Evolutionary conservation across 2,888 invertebrate species (phyloP).

Genomic region (Meteorus colon): DNA sequence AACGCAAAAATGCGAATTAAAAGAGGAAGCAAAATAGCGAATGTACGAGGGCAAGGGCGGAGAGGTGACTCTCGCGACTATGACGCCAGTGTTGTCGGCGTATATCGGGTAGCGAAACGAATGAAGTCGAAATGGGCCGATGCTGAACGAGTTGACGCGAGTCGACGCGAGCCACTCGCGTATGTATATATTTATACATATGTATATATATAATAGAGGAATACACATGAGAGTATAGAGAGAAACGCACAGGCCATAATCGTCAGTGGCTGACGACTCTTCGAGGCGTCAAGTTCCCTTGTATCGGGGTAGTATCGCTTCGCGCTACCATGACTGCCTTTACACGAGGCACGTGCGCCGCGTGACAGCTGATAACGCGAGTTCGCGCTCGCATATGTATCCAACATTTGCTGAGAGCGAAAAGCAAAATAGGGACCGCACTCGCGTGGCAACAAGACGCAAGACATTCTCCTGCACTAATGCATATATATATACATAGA

Average conservation of each 20-base stretch:
- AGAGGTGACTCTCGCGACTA: constrained; percentile 17
- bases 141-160: constrained; percentile 49
- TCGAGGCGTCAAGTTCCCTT: constrained; percentile 75
- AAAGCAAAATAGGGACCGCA: background rate
- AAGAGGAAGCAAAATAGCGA: background rate
- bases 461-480: background rate
- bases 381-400: constrained; percentile 35
- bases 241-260: constrained; percentile 29
- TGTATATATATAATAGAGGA: constrained; percentile 73
- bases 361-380: constrained; percentile 61
- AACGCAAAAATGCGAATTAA: background rate
- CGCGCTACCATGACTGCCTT: constrained; percentile 80
- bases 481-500: background rate
- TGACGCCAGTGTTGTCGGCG: constrained; percentile 74
- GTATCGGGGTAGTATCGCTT: constrained; percentile 73
- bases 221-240: constrained; percentile 75
- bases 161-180: constrained; percentile 19
- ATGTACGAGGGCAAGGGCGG: background rate
- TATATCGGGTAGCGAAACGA: constrained; percentile 70
- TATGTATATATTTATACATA: constrained; percentile 21
- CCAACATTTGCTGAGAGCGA: constrained; percentile 21
- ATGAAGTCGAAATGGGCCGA: constrained; percentile 71
- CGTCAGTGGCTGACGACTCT: constrained; percentile 70
- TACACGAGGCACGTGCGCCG: constrained; percentile 65
- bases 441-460: constrained; percentile 4